Evolutionary conservation across 2,888 invertebrate genomes (phyloP), one percentile per base, ranked within the genome.

Genomic region (Pandemis corylana): DNA sequence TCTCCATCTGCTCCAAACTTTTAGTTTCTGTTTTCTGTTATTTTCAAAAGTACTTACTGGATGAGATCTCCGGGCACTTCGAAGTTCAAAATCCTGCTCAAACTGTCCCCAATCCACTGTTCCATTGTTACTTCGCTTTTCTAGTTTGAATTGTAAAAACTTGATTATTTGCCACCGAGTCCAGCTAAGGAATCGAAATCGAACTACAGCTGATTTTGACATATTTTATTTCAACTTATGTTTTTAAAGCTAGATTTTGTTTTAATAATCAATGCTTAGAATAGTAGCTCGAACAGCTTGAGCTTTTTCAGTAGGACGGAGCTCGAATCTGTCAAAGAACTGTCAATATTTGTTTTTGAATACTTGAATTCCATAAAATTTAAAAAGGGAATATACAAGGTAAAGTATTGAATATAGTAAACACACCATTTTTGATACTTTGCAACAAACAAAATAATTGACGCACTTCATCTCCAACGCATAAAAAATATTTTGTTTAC

Each of bases 1-100:
- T 51, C 15, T 51, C 51, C 51, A n/a, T 51, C 51, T 51, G 51
- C 46, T 36, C 28, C 46, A 4, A 46, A 4, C 4, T 46, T 4
- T 13, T 12, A 0, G 46, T 46, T 36, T 59, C 7, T 44, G 20
- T n/a, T 28, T 67, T 13, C 12, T 7, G 13, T 0, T n/a, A 63
- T 56, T 7, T 9, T 15, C 7, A 36, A 20, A n/a, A 20, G 56
- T 68, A 90, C 93, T 88, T 90, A 97, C 96, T 95, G 91, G 77
- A 96, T 95, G 87, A 97, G 95, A 85, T 97, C 96, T 68, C 65
- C 95, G 3, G 96, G 96, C 51, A 97, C 95, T 79, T 96, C 95
- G 83, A 96, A 96, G 72, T 96, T 95, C 77, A 97, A 86, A 76
- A 97, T 95, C 75, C 94, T 92, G 7, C 96, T 96, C 73, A 97